Base-by-base conservation (phyloP, 2,113 vertebrate species). In the Nematolebias whitei region DNA sequence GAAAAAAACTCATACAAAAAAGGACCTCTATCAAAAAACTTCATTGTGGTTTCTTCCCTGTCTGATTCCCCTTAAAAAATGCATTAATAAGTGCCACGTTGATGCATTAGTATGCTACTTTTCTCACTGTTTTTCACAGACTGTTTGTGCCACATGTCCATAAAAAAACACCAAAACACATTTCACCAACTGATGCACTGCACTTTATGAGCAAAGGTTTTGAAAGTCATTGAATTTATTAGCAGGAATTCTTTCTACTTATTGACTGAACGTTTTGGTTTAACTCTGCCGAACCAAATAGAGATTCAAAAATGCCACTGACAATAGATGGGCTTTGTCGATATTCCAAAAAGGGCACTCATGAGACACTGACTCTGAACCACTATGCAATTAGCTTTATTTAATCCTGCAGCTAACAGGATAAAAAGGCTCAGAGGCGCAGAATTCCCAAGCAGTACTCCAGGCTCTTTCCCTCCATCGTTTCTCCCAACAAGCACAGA, bases 381-480 rank as follows among this genome's bases (percentile, higher is more conserved):
- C 58, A 53, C 50, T 83, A 67, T 73, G 53, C 79, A 74, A 80
- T 71, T 22, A 74, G 14, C 64, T 82, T 62, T 52, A 48, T 68
- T 75, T 82, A 73, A 83, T 85, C 82, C 72, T 65, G 56, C 41
- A 49, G 70, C 63, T 79, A 75, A 79, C 58, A 49, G 32, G 20
- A 69, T 55, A 58, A 63, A 79, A 68, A 69, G 24, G 64, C 60
- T 76, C 44, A 29, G n/a, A 54, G 43, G 50, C 69, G 47, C n/a
- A 72, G 61, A 63, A 79, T 68, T 35, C 71, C 67, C 50, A 40
- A 68, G 18, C 44, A 39, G 50, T 48, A 39, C 59, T 58, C 55
- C 15, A 39, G 39, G 71, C 63, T 75, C 35, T 5, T 14, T 45
- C 23, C 35, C 43, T 49, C 24, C 35, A 4, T 35, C 12, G 44